Percentiles rank a stretch among this genome's conserved stretches.
These are phyloP conservation scores for Phaethon lepturus DNA, from an alignment of 2,113 vertebrate species.

Conservation along the genomic window DNA sequence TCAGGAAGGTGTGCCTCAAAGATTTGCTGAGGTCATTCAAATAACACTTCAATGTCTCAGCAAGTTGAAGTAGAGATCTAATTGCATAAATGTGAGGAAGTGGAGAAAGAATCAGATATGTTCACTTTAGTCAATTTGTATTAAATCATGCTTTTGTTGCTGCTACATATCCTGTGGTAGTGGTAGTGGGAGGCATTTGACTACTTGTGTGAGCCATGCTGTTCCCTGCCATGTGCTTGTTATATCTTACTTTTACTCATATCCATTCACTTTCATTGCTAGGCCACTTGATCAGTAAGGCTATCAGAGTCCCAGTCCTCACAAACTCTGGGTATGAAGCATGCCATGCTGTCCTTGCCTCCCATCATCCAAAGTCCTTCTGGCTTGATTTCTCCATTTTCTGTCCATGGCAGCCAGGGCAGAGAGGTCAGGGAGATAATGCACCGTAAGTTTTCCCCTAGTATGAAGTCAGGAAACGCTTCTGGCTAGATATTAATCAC, in stretches of 20 bases:
- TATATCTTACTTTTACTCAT: neutral
- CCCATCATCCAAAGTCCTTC: neutral
- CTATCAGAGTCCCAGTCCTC: neutral
- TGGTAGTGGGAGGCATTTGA: neutral
- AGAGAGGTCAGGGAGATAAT: neutral
- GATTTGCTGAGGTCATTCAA: neutral
- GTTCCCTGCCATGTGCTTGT: neutral
- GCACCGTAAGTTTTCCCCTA: neutral
- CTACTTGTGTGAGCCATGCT: neutral
- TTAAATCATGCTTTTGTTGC: neutral
- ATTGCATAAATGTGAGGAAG: neutral
- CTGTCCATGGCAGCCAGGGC: neutral
- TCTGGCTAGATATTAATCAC: neutral
- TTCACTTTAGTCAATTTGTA: neutral
- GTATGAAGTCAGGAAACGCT: neutral
- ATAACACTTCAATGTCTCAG: neutral
- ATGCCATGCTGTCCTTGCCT: neutral
- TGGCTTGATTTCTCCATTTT: neutral
- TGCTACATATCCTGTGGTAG: neutral
- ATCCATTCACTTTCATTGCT: neutral
- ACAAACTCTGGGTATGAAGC: neutral
- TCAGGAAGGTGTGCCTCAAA: neutral
- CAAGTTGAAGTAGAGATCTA: neutral
- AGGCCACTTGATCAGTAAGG: neutral
- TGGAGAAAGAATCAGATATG: rapidly evolving